Conservation (phyloP, 2,797 vertebrate genomes). For the Paramormyrops hopkinsi region DNA sequence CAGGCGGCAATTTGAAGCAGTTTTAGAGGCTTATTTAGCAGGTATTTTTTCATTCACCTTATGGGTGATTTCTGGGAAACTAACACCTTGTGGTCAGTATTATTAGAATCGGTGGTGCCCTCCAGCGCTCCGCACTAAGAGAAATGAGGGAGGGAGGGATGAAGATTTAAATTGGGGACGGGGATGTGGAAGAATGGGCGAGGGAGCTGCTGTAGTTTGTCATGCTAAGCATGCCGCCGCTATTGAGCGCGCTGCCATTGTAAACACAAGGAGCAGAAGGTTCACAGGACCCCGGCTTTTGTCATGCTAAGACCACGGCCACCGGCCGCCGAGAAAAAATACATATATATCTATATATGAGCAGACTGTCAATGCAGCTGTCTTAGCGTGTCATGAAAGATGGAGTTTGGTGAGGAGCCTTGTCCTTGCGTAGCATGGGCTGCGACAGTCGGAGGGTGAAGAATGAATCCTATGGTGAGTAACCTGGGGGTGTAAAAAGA, state of each 20-base stretch:
- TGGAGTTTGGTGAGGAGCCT: not conserved
- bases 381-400: not conserved
- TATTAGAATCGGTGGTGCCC: not conserved
- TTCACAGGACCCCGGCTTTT: constrained; percentile 55
- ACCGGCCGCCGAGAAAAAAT: constrained; percentile 23
- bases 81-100: not conserved
- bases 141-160: not conserved
- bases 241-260: constrained; percentile 24
- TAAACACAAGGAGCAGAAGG: constrained; percentile 41
- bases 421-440: not conserved
- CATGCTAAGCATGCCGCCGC: constrained; percentile 24
- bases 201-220: constrained; percentile 16
- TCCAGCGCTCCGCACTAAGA: not conserved
- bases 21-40: not conserved
- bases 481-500: not conserved
- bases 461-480: not conserved
- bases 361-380: not conserved
- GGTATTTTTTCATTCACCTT: not conserved
- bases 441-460: not conserved
- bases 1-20: not conserved
- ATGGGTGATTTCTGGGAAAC: not conserved
- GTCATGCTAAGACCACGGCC: constrained; percentile 48
- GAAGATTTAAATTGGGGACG: not conserved
- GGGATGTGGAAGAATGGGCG: not conserved
- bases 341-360: constrained; percentile 26